Base-by-base conservation (phyloP, 2,113 vertebrate species). In the Melospiza georgiana region DNA sequence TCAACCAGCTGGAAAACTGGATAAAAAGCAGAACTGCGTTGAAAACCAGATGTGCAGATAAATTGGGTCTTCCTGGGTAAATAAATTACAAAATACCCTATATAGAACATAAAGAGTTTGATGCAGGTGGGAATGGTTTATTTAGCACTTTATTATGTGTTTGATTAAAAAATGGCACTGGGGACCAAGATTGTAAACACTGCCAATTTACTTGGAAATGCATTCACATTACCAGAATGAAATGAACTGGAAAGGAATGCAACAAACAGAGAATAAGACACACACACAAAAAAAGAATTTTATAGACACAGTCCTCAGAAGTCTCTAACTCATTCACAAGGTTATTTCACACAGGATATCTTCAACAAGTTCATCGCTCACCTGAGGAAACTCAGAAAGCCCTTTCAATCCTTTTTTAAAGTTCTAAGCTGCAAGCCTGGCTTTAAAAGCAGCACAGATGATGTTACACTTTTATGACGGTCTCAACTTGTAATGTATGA, bases 91-190 rank as follows among this genome's bases (percentile, higher is more conserved):
- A 88, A 96, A 95, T 94, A 94, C 52, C 54, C 65, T 67, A 65
- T 54, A 49, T 8, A 73, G 86, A 92, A 84, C 65, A 90, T 73
- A 71, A 83, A 86, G 79, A 78, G 61, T 87, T 97, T 96, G 79
- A 96, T 90, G 76, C 94, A 96, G 93, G 93, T 97, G 94, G 95
- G 93, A 97, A 96, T 68, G 44, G 92, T 96, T 96, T 97, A 88
- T 93, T 96, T 97, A 94, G 88, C 94, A 88, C 96, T 96, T 97
- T 96, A 97, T 93, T 95, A 95, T 35, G 90, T 96, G 94, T 94
- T 97, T 96, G 95, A 97, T 96, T 96, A 97, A 96, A 96, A 96
- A 97, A 92, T 59, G 52, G 85, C 93, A 92, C 93, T 87, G 55
- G 94, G 90, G 95, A 96, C 66, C 4, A 11, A 81, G 37, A 93